Evolutionary conservation across 1,140 invertebrate species (phyloP), one percentile per base, ranked within the genome.

Genomic region (Tetranychus urticae): DNA sequence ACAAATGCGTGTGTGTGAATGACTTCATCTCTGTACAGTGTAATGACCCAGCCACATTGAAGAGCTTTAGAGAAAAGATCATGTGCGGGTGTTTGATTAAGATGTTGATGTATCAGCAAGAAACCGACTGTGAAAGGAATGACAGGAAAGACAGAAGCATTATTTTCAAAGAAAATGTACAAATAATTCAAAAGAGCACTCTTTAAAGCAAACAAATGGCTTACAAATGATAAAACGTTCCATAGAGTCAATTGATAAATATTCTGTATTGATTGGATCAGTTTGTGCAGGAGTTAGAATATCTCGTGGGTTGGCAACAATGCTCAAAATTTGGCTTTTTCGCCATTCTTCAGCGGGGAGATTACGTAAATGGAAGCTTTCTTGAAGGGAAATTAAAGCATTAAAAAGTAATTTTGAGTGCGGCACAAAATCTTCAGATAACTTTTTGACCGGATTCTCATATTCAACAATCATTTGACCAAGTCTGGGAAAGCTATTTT

Each of bases 391-490:
- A 63, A 83, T 80, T 36, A 98, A 73, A 13, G 90, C 90, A 69
- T 81, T 82, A 39, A 80, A 79, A 12, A 98, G 70, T 12, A 92
- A 72, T 72, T 92, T 88, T 50, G 87, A 81, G 73, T 98, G 91
- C 0, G 90, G 89, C 36, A 89, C 81, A 75, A 99, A 97, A 73
- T 98, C 94, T 74, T 98, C 94, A 1, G 85, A 83, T 0, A 99
- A 75, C 70, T 97, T 97, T 71, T 93, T 94, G 45, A 97, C 71
- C 5, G 94, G 94, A 36, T 81, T 77, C 73, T 98, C 94, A 74
- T 97, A 98, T 69, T 99, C 96, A 67, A 96, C 81, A 60, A 98
- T 96, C 83, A 98, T 83, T 74, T 94, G 88, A 0, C 92, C 92
- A 36, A 98, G 74, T 31, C 91, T 77, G 12, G 91, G 93, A 74